Evolutionary conservation across 92 coral and sea anemone species (phyloP).

Genomic region (Zoanthus solanderi): DNA sequence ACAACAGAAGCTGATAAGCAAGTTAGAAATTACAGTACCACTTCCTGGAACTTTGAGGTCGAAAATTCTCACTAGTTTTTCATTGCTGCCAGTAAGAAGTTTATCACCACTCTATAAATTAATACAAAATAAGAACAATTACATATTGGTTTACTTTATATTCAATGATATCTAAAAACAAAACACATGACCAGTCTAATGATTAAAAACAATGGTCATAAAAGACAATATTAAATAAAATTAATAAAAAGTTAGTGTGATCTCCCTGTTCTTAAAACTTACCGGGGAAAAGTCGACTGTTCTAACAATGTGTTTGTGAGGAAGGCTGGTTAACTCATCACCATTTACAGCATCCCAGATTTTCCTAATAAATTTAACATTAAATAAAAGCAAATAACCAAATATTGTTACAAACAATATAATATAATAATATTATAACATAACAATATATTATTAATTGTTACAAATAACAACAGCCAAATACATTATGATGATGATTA

Average conservation of each 20-base stretch:
- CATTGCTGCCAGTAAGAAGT: conserved; percentile 95
- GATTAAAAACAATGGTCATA: too few relatives aligned
- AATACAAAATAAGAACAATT: conserved; percentile 1
- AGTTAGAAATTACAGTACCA: conserved; percentile 55
- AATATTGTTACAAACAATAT: too few relatives aligned
- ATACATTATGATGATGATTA: too few relatives aligned
- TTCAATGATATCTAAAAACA: too few relatives aligned
- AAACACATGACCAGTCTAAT: too few relatives aligned
- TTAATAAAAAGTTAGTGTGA: too few relatives aligned
- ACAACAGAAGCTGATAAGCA: too few relatives aligned
- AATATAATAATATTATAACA: too few relatives aligned
- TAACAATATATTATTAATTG: background rate
- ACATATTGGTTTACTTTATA: too few relatives aligned
- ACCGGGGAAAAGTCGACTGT: conserved; percentile 98
- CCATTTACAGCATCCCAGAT: conserved; percentile 96
- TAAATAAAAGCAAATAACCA: background rate
- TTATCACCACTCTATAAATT: conserved; percentile 75
- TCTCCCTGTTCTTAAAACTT: conserved; percentile 41
- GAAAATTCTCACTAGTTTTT: conserved; percentile 87
- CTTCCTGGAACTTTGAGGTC: conserved; percentile 79
- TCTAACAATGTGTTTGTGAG: conserved; percentile 98
- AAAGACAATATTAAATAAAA: too few relatives aligned
- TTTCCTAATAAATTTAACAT: conserved; percentile 58
- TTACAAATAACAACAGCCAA: too few relatives aligned
- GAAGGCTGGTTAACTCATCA: conserved; percentile 82